phyloP scores from a whole-genome alignment of 2,888 invertebrate species.

The Cataglyphis albicans region DNA sequence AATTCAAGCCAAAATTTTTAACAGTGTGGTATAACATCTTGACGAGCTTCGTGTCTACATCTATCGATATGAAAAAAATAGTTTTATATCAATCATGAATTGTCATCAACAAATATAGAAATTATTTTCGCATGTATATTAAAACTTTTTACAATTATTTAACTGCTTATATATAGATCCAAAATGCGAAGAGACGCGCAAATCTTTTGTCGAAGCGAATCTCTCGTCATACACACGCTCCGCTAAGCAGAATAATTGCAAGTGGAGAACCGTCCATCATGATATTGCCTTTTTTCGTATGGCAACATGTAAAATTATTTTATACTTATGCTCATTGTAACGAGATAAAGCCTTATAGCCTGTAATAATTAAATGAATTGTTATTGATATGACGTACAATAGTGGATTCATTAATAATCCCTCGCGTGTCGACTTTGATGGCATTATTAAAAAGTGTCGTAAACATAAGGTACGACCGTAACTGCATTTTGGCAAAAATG shows the following conservation, averaged over 20 bases:
- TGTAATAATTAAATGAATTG: slow-evolving; percentile 79
- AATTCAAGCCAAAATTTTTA: too few species aligned
- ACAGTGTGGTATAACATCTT: background rate
- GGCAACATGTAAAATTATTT: slow-evolving; percentile 70
- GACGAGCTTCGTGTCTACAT: background rate
- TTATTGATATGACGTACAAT: slow-evolving; percentile 68
- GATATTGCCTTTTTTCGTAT: slow-evolving; percentile 49
- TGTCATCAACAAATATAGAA: background rate
- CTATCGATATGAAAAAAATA: background rate
- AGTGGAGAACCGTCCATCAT: slow-evolving; percentile 63
- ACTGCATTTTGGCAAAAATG: background rate
- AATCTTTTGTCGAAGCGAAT: slow-evolving; percentile 17
- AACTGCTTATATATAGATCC: background rate
- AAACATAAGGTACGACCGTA: background rate
- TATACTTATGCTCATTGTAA: slow-evolving; percentile 78
- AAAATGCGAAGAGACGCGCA: background rate
- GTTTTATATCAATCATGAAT: background rate
- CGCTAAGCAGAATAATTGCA: slow-evolving; percentile 9
- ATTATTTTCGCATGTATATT: background rate
- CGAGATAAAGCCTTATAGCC: slow-evolving; percentile 78
- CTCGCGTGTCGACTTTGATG: background rate
- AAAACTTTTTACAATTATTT: background rate
- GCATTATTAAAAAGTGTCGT: slow-evolving; percentile 4
- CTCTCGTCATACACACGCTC: background rate
- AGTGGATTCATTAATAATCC: slow-evolving; percentile 2